phyloP scores from a whole-genome alignment of 2,113 vertebrate species.

The Melanerpes formicivorus region DNA sequence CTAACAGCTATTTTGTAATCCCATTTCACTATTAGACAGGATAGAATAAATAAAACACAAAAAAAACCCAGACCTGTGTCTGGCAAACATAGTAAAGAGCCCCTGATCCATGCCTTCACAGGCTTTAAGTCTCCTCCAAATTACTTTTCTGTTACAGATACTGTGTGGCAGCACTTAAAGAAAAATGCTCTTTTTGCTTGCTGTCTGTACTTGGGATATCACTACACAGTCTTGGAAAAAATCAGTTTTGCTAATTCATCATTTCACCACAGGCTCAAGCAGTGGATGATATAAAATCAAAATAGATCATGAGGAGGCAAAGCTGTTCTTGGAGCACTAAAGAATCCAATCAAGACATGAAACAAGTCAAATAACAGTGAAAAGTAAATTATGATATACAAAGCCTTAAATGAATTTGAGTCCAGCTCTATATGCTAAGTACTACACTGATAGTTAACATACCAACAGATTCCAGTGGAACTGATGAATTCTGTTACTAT shows the following conservation, averaged over 20 bases:
- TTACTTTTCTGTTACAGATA: not conserved
- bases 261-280: not conserved
- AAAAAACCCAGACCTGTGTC: not conserved
- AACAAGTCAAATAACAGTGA: not conserved
- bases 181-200: not conserved
- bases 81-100: not conserved
- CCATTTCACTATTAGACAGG: not conserved
- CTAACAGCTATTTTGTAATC: not conserved
- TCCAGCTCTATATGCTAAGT: not conserved
- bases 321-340: not conserved
- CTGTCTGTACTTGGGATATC: not conserved
- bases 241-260: not conserved
- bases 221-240: not conserved
- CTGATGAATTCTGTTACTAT: not conserved
- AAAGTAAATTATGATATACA: not conserved
- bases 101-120: not conserved
- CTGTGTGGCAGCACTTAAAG: not conserved
- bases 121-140: not conserved
- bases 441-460: not conserved
- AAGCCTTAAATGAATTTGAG: not conserved
- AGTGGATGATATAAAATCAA: not conserved
- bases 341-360: not conserved
- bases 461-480: not conserved
- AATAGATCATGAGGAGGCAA: not conserved
- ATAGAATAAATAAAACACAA: not conserved